These are phyloP conservation scores for Sebastes iracundus DNA, from an alignment of 2,797 vertebrate species.

Conservation along the genomic window DNA sequence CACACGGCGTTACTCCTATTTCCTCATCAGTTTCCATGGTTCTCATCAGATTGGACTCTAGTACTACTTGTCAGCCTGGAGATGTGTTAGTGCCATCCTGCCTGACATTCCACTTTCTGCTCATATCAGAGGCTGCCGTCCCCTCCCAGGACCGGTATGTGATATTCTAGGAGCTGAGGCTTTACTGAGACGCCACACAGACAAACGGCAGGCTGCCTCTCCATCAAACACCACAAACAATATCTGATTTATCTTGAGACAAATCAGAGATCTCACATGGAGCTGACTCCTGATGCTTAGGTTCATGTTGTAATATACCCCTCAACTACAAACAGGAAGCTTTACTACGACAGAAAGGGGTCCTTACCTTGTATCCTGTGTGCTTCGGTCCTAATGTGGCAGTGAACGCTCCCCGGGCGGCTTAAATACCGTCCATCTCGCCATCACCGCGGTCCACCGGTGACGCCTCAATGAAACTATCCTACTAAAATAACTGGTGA, in stretches of 20 bases:
- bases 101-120: background rate
- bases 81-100: background rate
- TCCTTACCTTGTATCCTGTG: constrained; percentile 54
- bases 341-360: background rate
- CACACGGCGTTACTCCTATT: background rate
- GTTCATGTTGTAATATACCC: background rate
- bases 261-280: background rate
- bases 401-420: background rate
- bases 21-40: background rate
- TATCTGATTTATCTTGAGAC: background rate
- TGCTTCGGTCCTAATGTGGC: background rate
- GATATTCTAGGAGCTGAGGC: constrained; percentile 62
- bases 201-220: background rate
- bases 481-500: constrained; percentile 82
- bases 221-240: background rate
- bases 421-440: constrained; percentile 74
- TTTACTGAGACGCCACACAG: constrained; percentile 20
- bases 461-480: constrained; percentile 65
- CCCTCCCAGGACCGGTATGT: constrained; percentile 66
- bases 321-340: background rate
- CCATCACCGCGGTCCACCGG: constrained; percentile 45
- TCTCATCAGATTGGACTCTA: background rate
- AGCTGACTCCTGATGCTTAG: background rate
- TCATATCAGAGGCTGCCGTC: constrained; percentile 32
- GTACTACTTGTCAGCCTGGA: background rate